These are phyloP conservation scores for Phaonia tiefii DNA, from an alignment of 2,888 invertebrate genomes.

Conservation along the genomic window DNA sequence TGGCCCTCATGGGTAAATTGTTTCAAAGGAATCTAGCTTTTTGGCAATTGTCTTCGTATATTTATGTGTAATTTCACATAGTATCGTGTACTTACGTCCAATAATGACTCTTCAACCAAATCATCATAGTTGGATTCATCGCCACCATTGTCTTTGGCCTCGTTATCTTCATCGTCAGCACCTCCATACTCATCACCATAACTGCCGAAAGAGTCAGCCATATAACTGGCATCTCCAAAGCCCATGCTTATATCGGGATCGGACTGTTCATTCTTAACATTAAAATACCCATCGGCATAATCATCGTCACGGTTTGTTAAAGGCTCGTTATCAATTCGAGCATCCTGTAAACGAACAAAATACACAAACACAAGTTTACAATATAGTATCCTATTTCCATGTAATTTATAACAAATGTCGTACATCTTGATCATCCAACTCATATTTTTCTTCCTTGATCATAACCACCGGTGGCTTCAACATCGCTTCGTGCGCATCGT, in stretches of 20 bases:
- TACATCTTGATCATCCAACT: slow-evolving; percentile 60
- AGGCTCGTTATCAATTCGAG: slow-evolving; percentile 60
- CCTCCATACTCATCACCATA: slow-evolving; percentile 64
- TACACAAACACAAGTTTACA: background rate
- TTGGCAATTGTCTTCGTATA: no score
- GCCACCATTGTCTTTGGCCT: slow-evolving; percentile 41
- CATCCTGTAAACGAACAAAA: slow-evolving; percentile 33
- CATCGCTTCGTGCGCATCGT: slow-evolving; percentile 73
- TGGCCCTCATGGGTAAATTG: no score
- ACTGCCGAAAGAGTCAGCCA: slow-evolving; percentile 64
- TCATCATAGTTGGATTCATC: slow-evolving; percentile 75
- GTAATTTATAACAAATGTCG: background rate
- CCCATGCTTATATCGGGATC: slow-evolving; percentile 71
- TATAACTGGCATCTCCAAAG: slow-evolving; percentile 45
- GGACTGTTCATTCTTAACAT: slow-evolving; percentile 72
- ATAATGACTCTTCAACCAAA: slow-evolving; percentile 76
- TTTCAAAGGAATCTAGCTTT: no score
- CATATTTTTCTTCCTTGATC: slow-evolving; percentile 70
- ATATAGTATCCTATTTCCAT: background rate
- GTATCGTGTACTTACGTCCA: slow-evolving; percentile 75
- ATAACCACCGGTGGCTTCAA: slow-evolving; percentile 75
- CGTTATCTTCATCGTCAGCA: slow-evolving; percentile 65
- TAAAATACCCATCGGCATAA: slow-evolving; percentile 53
- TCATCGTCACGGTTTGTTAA: slow-evolving; percentile 59
- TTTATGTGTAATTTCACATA: no score